Base-by-base conservation (phyloP, 2,113 vertebrate genomes). In the Epinephelus moara region DNA sequence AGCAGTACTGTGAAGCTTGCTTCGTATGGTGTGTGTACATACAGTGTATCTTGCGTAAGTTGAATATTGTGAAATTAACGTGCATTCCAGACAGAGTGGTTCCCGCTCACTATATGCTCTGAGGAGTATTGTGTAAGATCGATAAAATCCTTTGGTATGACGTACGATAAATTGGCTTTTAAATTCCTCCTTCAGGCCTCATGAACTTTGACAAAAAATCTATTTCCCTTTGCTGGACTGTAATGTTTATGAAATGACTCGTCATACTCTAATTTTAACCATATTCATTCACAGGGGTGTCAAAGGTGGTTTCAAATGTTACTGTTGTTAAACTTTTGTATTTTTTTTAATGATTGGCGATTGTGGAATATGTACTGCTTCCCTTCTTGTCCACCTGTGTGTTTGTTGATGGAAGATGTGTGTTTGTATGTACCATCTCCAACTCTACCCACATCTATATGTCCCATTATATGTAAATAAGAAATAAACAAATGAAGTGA, bases 381-480 rank as follows among this genome's bases (percentile, higher is more conserved):
- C 75, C 88, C 67, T 40, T 74, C 27, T 73, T 73, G 59, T 91
- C 80, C 82, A 78, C 37, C 59, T 84, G 81, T 73, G 77, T 84
- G 84, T 89, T 66, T 91, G 85, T 78, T 78, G 72, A 84, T 82
- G 85, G 53, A 86, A 88, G 77, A 81, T 78, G 78, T 61, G 75
- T 70, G 81, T 88, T 86, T 78, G 59, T 85, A 64, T 86, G 80
- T 90, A 56, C 85, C 78, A 68, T 91, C 61, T 85, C 68, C 18
- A 21, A 33, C 70, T 81, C 30, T 57, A 59, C 63, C 78, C 80
- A 40, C 47, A 74, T 67, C 60, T 60, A 59, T 75, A 77, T 23
- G 57, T 91, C 90, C 76, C 76, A 84, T 67, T 92, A 84, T 91
- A 86, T 94, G 94, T 95, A 94, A 93, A 94, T 93, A 82, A 82